phyloP scores from a whole-genome alignment of 2,888 invertebrate species.

The Acrocyrtus sp. region DNA sequence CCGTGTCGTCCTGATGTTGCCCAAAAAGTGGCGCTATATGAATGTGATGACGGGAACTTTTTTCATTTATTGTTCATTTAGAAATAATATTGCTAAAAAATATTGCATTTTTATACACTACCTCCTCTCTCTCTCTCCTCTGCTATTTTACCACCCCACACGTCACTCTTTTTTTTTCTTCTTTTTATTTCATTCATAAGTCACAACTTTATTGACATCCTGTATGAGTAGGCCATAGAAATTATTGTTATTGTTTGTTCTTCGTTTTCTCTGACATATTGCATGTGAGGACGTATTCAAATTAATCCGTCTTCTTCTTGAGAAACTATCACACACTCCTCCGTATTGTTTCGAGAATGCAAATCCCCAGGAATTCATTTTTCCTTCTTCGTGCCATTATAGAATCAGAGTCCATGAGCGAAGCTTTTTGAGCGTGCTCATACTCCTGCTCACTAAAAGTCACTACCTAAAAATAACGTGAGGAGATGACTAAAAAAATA shows the following conservation, averaged over 20 bases:
- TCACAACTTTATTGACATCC: constrained; percentile 26
- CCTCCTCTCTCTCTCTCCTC: constrained; percentile 3
- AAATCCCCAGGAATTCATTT: no score
- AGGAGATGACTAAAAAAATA: not conserved
- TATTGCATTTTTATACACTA: constrained; percentile 4
- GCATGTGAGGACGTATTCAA: not conserved
- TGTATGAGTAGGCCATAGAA: not conserved
- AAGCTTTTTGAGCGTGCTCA: no score
- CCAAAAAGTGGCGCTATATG: not conserved
- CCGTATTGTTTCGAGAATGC: not conserved
- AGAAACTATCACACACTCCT: not conserved
- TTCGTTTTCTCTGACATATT: not conserved
- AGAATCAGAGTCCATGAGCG: no score
- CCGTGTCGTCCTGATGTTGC: not conserved
- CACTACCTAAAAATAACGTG: not conserved
- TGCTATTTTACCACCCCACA: constrained; percentile 10
- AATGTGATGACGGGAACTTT: constrained; percentile 36
- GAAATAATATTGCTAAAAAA: no score
- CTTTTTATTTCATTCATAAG: constrained; percentile 13
- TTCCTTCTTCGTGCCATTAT: not conserved
- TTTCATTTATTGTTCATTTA: constrained; percentile 37
- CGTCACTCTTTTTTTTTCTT: no score
- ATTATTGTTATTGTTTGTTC: not conserved
- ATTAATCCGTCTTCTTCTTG: no score
- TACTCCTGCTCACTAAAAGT: no score